A percentile compares a stretch with the other conserved stretches of the same genome.
These are phyloP conservation scores for Cerastis leucographa DNA, from an alignment of 2,888 invertebrate genomes.

Conservation along the genomic window DNA sequence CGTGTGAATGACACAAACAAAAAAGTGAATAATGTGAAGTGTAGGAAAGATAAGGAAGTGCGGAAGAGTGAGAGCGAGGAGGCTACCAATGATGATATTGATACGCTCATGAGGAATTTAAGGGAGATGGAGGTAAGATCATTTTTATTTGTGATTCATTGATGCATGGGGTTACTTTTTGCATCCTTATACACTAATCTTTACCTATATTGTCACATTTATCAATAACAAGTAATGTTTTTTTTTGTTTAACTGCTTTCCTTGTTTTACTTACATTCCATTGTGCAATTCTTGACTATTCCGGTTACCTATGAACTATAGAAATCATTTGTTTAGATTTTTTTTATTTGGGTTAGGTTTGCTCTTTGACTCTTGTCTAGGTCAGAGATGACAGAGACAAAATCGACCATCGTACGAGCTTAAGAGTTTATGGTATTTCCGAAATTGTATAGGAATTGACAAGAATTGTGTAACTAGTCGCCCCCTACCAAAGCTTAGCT, in stretches of 20 bases:
- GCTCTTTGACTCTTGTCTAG: no score
- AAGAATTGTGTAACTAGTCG: neutral
- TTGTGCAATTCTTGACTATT: neutral
- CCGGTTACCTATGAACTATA: no score
- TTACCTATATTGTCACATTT: neutral
- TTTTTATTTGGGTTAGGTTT: no score
- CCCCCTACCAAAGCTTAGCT: neutral
- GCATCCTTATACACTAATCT: constrained; percentile 37
- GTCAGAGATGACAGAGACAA: no score
- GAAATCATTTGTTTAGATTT: no score
- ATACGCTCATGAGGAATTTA: constrained; percentile 83
- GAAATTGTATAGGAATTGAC: neutral
- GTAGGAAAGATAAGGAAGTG: constrained; percentile 69
- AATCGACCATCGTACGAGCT: no score
- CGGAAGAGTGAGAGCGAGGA: constrained; percentile 75
- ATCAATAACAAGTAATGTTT: neutral
- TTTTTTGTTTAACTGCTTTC: neutral
- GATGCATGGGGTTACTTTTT: constrained; percentile 23
- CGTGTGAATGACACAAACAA: constrained; percentile 73
- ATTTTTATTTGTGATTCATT: constrained; percentile 9
- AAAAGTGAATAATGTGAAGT: constrained; percentile 72
- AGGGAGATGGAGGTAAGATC: constrained; percentile 85
- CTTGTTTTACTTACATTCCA: neutral
- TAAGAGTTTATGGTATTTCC: neutral
- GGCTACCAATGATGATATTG: constrained; percentile 80